Percentiles rank a stretch among this genome's conserved stretches.
Evolutionary conservation across 2,797 vertebrate genomes (phyloP).

Genomic region (Avahi laniger): DNA sequence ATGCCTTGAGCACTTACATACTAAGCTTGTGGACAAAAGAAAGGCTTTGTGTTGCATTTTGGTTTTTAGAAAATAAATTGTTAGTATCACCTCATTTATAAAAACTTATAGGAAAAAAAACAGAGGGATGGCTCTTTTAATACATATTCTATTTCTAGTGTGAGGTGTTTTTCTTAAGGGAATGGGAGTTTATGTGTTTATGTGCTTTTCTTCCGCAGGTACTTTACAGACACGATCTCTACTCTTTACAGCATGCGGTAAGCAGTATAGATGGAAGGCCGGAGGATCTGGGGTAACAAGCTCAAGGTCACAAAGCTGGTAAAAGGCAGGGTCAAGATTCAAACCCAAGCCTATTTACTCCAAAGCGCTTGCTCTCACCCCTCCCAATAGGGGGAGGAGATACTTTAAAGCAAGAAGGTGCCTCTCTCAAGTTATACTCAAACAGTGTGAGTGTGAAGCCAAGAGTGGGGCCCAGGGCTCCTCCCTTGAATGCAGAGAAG

Average conservation of each 20-base stretch:
- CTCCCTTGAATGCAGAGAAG: background rate
- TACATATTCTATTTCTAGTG: background rate
- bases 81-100: background rate
- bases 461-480: background rate
- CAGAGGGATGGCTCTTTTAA: background rate
- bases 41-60: background rate
- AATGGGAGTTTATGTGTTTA: background rate
- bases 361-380: background rate
- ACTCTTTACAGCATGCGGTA: background rate
- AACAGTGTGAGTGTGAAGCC: background rate
- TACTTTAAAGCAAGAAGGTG: constrained; percentile 9
- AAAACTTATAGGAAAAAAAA: background rate
- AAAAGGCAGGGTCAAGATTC: background rate
- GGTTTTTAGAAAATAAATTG: constrained; percentile 38
- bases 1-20: background rate
- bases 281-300: background rate
- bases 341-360: background rate
- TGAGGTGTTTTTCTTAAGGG: background rate
- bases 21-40: background rate
- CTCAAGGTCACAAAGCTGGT: background rate
- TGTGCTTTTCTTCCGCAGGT: background rate
- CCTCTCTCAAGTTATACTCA: background rate
- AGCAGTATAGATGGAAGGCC: background rate
- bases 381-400: background rate
- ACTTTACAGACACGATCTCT: background rate